These are phyloP conservation scores for Pammene aurita DNA, from an alignment of 2,888 invertebrate genomes.

Conservation along the genomic window DNA sequence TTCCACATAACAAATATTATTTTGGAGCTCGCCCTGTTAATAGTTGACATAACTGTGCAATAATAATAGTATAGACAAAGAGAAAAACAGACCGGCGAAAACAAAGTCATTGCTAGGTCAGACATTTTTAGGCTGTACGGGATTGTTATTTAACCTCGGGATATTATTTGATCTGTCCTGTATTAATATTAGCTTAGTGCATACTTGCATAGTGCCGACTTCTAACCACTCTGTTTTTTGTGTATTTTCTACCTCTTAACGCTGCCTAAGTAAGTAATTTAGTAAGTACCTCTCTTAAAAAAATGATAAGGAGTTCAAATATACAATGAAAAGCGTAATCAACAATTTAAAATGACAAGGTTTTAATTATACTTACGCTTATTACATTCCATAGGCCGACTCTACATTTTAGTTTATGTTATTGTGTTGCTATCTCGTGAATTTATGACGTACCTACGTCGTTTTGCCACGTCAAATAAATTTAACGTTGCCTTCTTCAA, in stretches of 20 bases:
- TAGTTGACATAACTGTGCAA: not conserved
- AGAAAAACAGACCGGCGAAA: constrained; percentile 11
- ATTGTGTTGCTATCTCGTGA: not conserved
- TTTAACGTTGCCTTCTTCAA: constrained; percentile 45
- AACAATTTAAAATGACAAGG: not conserved
- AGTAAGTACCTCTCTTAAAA: too few species aligned
- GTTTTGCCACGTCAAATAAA: constrained; percentile 46
- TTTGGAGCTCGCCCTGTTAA: not conserved
- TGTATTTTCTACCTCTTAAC: too few species aligned
- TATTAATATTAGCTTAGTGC: not conserved
- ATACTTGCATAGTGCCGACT: too few species aligned
- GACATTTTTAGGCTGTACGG: constrained; percentile 19
- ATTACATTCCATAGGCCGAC: not conserved
- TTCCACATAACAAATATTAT: not conserved
- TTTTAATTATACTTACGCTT: not conserved
- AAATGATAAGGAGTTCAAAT: too few species aligned
- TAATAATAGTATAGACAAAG: not conserved
- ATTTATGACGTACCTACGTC: constrained; percentile 1
- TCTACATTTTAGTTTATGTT: not conserved
- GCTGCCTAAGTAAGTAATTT: too few species aligned
- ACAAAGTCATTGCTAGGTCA: constrained; percentile 39
- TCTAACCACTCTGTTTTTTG: too few species aligned
- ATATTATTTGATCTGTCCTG: not conserved
- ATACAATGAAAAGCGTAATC: too few species aligned
- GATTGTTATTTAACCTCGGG: constrained; percentile 1